Evolutionary conservation across 2,888 invertebrate species (phyloP).

Genomic region (Laspeyria flexula): DNA sequence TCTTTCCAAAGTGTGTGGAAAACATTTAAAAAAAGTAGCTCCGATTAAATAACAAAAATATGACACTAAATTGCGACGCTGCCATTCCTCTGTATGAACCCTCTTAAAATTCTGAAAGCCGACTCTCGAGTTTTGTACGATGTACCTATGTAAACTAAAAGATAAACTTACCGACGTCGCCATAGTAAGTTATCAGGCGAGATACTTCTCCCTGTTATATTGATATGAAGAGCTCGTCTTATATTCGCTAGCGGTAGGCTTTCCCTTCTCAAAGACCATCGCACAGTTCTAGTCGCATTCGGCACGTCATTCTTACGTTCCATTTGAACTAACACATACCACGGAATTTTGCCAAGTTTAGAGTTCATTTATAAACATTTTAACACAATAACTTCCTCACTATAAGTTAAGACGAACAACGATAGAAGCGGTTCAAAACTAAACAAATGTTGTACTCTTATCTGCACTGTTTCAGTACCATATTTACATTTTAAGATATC

Average conservation of each 20-base stretch:
- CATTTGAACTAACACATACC: conserved; percentile 36
- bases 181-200: conserved; percentile 61
- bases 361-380: conserved; percentile 20
- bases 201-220: conserved; percentile 63
- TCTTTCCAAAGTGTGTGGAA: too few relatives aligned
- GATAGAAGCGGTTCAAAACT: conserved; percentile 34
- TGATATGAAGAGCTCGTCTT: conserved; percentile 66
- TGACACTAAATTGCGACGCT: too few relatives aligned
- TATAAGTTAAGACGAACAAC: conserved; percentile 24
- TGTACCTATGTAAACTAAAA: background rate
- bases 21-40: too few relatives aligned
- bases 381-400: conserved; percentile 10
- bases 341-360: conserved; percentile 8
- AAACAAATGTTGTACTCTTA: conserved; percentile 44
- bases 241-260: conserved; percentile 72
- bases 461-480: conserved; percentile 42
- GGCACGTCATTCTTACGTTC: conserved; percentile 40
- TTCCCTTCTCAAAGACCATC: conserved; percentile 70
- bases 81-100: too few relatives aligned
- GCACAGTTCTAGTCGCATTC: conserved; percentile 38
- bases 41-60: too few relatives aligned
- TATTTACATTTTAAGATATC: conserved; percentile 58
- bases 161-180: conserved; percentile 67
- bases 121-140: background rate
- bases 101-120: background rate